These are phyloP conservation scores for Intellagama lesueurii DNA, from an alignment of 2,797 vertebrate species.

Conservation along the genomic window DNA sequence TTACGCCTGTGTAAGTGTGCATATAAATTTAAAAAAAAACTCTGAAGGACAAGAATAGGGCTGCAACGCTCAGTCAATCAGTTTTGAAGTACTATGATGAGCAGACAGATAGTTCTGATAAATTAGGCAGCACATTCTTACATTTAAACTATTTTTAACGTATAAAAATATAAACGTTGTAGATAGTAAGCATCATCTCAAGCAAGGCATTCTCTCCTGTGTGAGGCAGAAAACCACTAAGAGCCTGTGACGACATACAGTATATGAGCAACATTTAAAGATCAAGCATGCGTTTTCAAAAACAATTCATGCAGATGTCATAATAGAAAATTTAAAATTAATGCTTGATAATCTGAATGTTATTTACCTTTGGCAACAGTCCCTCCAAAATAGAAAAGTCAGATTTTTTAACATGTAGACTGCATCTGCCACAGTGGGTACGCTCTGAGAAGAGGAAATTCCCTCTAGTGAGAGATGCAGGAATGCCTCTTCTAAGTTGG, in stretches of 20 bases:
- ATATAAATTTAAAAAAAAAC: background rate
- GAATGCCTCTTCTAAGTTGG: background rate
- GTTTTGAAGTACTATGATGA: background rate
- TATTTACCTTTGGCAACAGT: too few species aligned
- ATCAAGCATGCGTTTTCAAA: background rate
- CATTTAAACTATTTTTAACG: background rate
- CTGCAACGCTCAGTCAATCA: background rate
- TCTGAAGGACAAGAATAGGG: background rate
- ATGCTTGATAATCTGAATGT: background rate
- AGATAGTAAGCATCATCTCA: background rate
- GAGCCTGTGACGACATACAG: too few species aligned
- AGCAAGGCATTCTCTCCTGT: too few species aligned
- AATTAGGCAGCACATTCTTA: background rate
- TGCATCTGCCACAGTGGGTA: background rate
- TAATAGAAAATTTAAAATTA: background rate
- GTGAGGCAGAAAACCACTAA: too few species aligned
- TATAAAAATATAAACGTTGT: background rate
- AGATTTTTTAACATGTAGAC: background rate
- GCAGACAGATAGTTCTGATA: background rate
- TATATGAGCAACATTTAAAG: background rate
- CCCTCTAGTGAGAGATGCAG: background rate
- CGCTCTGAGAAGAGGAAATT: background rate
- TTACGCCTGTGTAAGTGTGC: background rate
- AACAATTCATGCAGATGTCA: background rate
- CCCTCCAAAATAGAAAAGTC: background rate